Evolutionary conservation across 2,113 vertebrate species (phyloP).

Genomic region (Neogale vison): DNA sequence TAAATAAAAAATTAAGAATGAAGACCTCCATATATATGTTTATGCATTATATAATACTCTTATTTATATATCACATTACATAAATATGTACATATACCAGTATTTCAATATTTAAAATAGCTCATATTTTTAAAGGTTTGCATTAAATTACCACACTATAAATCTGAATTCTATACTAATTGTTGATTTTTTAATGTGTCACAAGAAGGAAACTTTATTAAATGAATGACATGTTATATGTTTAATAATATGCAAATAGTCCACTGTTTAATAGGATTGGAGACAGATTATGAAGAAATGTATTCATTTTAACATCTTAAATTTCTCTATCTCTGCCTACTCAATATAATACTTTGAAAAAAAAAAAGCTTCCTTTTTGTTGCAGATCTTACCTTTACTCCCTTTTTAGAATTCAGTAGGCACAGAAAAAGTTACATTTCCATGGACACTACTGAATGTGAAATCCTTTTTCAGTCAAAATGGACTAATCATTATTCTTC

Average conservation of each 20-base stretch:
- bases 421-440: background rate
- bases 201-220: constrained; percentile 7
- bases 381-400: background rate
- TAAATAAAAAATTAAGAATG: constrained; percentile 19
- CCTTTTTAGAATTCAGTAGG: constrained; percentile 54
- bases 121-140: background rate
- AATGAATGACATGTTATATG: background rate
- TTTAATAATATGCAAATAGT: background rate
- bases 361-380: background rate
- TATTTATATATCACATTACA: background rate
- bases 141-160: background rate
- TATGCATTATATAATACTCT: background rate
- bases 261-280: background rate
- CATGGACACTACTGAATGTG: background rate
- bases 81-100: background rate
- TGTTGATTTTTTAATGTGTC: background rate
- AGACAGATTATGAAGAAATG: background rate
- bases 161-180: background rate
- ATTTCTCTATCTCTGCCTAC: background rate
- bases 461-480: constrained; percentile 34
- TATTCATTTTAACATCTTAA: background rate
- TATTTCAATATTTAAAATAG: constrained; percentile 7
- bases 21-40: background rate
- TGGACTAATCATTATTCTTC: constrained; percentile 47
- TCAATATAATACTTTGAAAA: background rate